phyloP scores from a whole-genome alignment of 2,888 invertebrate genomes.

The Cerceris ruficornis region DNA sequence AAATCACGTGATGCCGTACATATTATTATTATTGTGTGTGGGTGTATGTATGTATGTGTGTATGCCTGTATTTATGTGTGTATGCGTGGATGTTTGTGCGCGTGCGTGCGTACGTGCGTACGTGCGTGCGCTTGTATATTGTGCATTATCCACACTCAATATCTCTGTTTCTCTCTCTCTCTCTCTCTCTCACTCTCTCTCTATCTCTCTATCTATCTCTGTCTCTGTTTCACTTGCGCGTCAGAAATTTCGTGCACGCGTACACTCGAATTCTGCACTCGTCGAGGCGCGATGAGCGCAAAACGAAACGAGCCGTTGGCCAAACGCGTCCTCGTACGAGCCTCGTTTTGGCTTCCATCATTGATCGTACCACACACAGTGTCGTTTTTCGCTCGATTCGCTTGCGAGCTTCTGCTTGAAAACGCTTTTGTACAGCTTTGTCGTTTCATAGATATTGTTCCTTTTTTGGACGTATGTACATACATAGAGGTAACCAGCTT shows the following conservation, averaged over 20 bases:
- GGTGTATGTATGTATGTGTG: constrained; percentile 22
- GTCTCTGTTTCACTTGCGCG: too few relatives aligned
- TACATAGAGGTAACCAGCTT: neutral
- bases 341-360: constrained; percentile 58
- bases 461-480: neutral
- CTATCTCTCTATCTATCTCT: neutral
- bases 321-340: constrained; percentile 56
- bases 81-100: constrained; percentile 13
- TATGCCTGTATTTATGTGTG: constrained; percentile 27
- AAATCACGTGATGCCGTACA: constrained; percentile 56
- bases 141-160: constrained; percentile 30
- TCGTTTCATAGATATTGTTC: constrained; percentile 1
- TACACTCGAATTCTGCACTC: constrained; percentile 55
- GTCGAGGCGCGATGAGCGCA: constrained; percentile 54
- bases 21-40: constrained; percentile 39
- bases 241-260: constrained; percentile 49
- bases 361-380: constrained; percentile 51
- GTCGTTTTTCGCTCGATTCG: constrained; percentile 46
- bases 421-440: constrained; percentile 46
- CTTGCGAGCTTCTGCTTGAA: constrained; percentile 60
- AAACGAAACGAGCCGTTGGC: constrained; percentile 40
- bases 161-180: neutral
- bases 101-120: constrained; percentile 12
- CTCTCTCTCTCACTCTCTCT: neutral
- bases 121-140: constrained; percentile 34